Conservation (phyloP, 2,797 vertebrate species). For the Delichon dasypus region DNA sequence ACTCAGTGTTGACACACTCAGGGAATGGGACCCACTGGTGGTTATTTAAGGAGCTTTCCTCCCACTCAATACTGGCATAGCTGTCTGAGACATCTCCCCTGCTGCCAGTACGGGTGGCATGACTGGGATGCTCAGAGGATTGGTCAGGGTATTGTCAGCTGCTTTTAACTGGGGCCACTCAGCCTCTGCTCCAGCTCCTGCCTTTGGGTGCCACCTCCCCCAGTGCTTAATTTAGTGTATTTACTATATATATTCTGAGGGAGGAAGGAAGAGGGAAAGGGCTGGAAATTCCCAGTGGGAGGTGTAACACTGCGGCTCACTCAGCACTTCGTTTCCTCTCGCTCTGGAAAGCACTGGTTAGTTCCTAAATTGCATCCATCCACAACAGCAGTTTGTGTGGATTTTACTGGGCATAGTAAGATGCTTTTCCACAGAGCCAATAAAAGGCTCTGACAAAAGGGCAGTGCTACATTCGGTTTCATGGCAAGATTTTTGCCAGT, state of each 20-base stretch:
- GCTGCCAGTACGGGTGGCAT: neutral
- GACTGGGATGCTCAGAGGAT: slow-evolving; percentile 21
- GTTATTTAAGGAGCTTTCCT: slow-evolving; percentile 58
- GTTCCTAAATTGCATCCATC: neutral
- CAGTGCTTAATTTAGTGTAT: neutral
- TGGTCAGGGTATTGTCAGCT: slow-evolving; percentile 29
- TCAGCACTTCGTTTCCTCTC: neutral
- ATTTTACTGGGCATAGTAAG: neutral
- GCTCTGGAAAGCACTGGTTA: neutral
- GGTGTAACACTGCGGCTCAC: neutral
- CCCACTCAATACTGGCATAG: slow-evolving; percentile 1
- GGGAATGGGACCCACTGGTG: neutral
- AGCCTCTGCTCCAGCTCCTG: neutral
- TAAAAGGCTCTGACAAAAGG: neutral
- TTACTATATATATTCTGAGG: neutral
- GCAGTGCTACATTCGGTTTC: neutral
- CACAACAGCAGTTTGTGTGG: neutral
- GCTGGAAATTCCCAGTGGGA: slow-evolving; percentile 47
- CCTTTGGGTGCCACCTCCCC: neutral
- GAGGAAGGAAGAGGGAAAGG: slow-evolving; percentile 57
- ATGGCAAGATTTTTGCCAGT: neutral
- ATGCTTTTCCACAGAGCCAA: neutral
- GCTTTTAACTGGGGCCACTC: neutral
- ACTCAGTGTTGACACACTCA: neutral
- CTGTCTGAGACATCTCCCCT: slow-evolving; percentile 17